Conservation (phyloP, 2,113 vertebrate species). For the Helogale parvula region DNA sequence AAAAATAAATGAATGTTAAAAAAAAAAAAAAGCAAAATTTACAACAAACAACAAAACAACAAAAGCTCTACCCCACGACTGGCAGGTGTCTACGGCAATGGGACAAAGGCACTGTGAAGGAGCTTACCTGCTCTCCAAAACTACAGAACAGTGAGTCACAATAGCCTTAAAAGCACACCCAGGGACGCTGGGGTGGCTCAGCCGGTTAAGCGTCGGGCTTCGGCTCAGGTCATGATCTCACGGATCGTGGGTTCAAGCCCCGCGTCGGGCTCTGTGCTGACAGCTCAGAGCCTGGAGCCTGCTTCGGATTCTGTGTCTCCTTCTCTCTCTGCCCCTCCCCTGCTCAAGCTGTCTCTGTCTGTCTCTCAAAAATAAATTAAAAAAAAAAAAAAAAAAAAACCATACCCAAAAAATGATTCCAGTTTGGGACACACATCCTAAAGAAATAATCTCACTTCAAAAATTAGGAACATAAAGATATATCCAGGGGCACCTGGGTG, state of each 20-base stretch:
- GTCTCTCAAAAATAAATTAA: no score
- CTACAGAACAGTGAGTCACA: neutral
- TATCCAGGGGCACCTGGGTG: neutral
- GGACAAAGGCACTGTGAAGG: neutral
- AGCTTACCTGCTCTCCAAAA: neutral
- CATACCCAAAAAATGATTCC: neutral
- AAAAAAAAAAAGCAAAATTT: neutral
- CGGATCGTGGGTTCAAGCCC: no score
- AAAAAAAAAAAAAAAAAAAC: no score
- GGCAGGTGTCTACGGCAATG: neutral
- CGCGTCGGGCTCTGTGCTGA: no score
- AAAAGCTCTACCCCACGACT: neutral
- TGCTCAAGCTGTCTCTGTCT: no score
- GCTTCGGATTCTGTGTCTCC: no score
- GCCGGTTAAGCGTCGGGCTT: no score
- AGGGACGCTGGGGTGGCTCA: no score
- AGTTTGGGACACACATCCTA: neutral
- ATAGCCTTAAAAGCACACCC: neutral
- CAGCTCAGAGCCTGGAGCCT: no score
- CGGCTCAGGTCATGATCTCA: no score
- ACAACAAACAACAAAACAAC: neutral
- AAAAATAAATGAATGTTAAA: no score
- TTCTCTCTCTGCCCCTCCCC: no score
- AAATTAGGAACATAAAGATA: neutral
- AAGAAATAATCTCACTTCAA: neutral